These are phyloP conservation scores for Coptotermes formosanus DNA, from an alignment of 1,140 invertebrate genomes.

Conservation along the genomic window DNA sequence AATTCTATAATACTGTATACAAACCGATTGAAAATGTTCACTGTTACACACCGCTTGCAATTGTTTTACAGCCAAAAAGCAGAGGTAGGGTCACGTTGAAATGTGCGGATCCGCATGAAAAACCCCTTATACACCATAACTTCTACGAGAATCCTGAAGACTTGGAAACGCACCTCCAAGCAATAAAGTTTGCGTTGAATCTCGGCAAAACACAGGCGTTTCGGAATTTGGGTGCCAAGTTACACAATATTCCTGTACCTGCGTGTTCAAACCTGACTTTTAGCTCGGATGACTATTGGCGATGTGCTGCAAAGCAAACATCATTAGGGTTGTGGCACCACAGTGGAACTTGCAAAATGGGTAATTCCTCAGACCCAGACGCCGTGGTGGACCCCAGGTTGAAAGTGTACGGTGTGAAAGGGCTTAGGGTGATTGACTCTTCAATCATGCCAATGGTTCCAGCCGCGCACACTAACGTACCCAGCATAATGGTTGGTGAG, in stretches of 20 bases:
- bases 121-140: constrained; percentile 82
- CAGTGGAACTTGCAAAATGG: constrained; percentile 76
- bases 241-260: constrained; percentile 29
- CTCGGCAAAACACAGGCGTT: constrained; percentile 46
- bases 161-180: constrained; percentile 69
- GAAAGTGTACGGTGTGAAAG: constrained; percentile 64
- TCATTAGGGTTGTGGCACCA: constrained; percentile 51
- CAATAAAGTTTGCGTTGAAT: constrained; percentile 49
- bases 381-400: constrained; percentile 72
- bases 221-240: constrained; percentile 39
- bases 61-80: constrained; percentile 47
- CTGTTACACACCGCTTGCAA: constrained; percentile 38
- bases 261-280: constrained; percentile 39
- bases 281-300: constrained; percentile 42
- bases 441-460: constrained; percentile 73
- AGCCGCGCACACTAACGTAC: constrained; percentile 77
- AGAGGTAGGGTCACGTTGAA: constrained; percentile 58
- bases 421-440: constrained; percentile 72
- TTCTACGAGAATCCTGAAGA: constrained; percentile 78
- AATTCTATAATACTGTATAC: constrained; percentile 29
- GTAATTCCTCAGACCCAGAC: constrained; percentile 59
- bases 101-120: constrained; percentile 71
- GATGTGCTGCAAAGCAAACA: constrained; percentile 42
- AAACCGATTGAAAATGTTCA: constrained; percentile 31
- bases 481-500: constrained; percentile 83